phyloP scores from a whole-genome alignment of 2,797 vertebrate species.

The Megaceryle alcyon region DNA sequence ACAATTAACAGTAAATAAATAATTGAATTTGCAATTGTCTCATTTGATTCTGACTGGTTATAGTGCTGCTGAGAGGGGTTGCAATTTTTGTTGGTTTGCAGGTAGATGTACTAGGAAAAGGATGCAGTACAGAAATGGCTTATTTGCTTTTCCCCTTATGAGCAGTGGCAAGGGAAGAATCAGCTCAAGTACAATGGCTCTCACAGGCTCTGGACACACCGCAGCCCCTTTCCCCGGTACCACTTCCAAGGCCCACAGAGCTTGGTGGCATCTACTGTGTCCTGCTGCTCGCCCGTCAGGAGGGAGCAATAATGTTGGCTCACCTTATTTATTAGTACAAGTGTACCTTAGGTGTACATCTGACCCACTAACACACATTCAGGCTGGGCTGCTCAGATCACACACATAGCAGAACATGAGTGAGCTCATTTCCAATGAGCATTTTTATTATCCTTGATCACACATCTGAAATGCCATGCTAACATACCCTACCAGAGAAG shows the following conservation, averaged over 20 bases:
- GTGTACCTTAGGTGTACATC: background rate
- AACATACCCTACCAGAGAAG: background rate
- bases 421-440: background rate
- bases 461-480: background rate
- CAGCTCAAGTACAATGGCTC: background rate
- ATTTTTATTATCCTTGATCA: background rate
- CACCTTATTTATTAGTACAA: background rate
- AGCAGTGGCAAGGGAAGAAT: background rate
- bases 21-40: background rate
- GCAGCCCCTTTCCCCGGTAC: background rate
- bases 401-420: background rate
- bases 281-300: background rate
- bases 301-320: background rate
- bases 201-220: fast-evolving
- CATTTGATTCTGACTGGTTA: background rate
- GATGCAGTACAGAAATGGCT: background rate
- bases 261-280: background rate
- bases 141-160: background rate
- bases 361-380: background rate
- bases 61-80: background rate
- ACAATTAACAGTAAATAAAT: background rate
- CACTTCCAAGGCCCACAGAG: background rate
- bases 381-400: background rate
- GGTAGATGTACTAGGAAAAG: background rate
- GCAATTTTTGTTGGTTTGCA: background rate